These are phyloP conservation scores for Crossaster papposus DNA, from an alignment of 53 echinoderm and acorn worm species.

Conservation along the genomic window DNA sequence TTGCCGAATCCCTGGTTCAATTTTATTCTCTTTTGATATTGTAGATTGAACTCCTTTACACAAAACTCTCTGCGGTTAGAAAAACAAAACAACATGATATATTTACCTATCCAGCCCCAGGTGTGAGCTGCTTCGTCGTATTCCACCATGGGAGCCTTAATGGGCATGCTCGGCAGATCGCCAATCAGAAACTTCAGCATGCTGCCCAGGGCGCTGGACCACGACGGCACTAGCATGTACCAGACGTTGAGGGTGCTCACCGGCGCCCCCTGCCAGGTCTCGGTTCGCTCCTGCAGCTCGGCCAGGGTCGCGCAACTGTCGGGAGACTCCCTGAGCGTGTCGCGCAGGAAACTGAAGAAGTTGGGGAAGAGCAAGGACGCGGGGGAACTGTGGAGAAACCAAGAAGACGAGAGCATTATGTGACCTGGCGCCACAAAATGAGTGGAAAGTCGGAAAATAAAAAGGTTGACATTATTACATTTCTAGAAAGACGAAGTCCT, in stretches of 20 bases:
- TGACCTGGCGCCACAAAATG: no score
- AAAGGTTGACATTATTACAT: no score
- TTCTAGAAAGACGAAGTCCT: no score
- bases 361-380: slow-evolving; percentile 67
- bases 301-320: slow-evolving; percentile 55
- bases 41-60: not conserved
- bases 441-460: no score
- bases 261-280: slow-evolving; percentile 73
- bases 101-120: slow-evolving; percentile 73
- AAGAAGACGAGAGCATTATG: no score
- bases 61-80: not conserved
- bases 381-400: slow-evolving; percentile 29
- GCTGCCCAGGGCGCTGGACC: slow-evolving; percentile 70
- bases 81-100: not conserved
- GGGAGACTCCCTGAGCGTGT: slow-evolving; percentile 55
- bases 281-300: slow-evolving; percentile 64
- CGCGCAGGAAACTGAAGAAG: slow-evolving; percentile 77
- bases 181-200: slow-evolving; percentile 72
- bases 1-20: no score
- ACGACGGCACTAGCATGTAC: slow-evolving; percentile 67
- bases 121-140: slow-evolving; percentile 34
- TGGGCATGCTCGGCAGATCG: slow-evolving; percentile 46
- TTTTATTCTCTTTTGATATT: no score
- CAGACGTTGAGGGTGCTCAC: slow-evolving; percentile 74
- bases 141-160: slow-evolving; percentile 52